Evolutionary conservation across 2,113 vertebrate species (phyloP).

Genomic region (Gorilla gorilla): DNA sequence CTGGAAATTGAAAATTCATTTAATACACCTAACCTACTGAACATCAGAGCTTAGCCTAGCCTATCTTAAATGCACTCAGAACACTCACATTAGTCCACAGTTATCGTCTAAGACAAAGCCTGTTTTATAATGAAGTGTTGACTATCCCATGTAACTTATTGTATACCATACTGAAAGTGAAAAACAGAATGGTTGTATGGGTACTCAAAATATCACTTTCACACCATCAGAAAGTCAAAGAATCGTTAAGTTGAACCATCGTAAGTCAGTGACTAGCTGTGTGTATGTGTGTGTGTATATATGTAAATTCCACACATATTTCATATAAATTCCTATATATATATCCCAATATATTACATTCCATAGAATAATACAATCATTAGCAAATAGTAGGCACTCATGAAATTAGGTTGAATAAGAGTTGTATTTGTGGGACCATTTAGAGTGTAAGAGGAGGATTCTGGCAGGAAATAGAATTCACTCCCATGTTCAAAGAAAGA

Average conservation of each 20-base stretch:
- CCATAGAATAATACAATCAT: background rate
- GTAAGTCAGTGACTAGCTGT: background rate
- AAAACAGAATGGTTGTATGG: background rate
- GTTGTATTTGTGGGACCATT: background rate
- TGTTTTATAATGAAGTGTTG: background rate
- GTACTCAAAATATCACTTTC: background rate
- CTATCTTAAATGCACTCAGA: background rate
- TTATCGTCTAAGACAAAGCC: background rate
- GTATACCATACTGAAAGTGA: background rate
- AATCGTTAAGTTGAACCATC: background rate
- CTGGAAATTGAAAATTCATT: background rate
- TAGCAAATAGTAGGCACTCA: background rate
- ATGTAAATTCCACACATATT: no score
- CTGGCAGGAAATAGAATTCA: background rate
- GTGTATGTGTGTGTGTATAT: background rate
- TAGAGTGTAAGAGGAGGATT: background rate
- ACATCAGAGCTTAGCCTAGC: background rate
- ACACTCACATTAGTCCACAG: background rate
- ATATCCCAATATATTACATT: background rate
- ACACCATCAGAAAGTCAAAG: background rate
- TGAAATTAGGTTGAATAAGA: background rate
- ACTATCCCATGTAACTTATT: background rate
- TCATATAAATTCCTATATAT: no score
- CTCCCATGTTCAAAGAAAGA: background rate
- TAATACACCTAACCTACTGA: background rate